Evolutionary conservation across 2,888 invertebrate genomes (phyloP), one percentile per base, ranked within the genome.

Genomic region (Spilosoma lubricipeda): DNA sequence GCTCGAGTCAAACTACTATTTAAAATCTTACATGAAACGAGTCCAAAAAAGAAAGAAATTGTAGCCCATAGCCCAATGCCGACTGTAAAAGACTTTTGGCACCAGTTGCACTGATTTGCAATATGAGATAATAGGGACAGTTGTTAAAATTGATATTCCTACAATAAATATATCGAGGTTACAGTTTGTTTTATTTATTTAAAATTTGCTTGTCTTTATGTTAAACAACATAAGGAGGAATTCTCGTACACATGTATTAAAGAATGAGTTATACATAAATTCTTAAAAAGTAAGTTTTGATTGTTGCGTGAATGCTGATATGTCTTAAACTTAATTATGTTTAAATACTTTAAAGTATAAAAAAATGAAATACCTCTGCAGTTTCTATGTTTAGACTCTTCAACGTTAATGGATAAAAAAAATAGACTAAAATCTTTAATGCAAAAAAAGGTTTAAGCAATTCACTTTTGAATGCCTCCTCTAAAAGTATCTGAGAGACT

Each of bases 1-100:
- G 30, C 42, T 36, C 75, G 68, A 67, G 66, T 65, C 77, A 67
- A 76, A 70, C 45, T 67, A 76, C 67, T 69, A 63, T 45, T 77
- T 77, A 74, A 77, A 83, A 81, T 75, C 68, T 74, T 68, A 73
- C 70, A 76, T 73, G 30, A 73, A 82, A 75, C 52, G 45, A 73
- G 65, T 36, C 8, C 30, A 72, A 82, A 78, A 76, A 77, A 72
- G 67, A 67, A 75, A 65, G 27, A 65, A 68, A 71, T 70, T 73
- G 68, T 66, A 73, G 67, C 74, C 30, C 36, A 69, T 30, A 68
- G 71, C 70, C 42, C 36, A 33, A 67, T 74, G 82, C 74, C 78
- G 77, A 80, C 74, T 69, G 65, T 63, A 77, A 73, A 9, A 59
- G 15, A 70, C 67, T 73, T 79, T 78, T 79, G 76, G 68, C 67